phyloP scores from a whole-genome alignment of 2,888 invertebrate genomes.

The Bombylius discolor region DNA sequence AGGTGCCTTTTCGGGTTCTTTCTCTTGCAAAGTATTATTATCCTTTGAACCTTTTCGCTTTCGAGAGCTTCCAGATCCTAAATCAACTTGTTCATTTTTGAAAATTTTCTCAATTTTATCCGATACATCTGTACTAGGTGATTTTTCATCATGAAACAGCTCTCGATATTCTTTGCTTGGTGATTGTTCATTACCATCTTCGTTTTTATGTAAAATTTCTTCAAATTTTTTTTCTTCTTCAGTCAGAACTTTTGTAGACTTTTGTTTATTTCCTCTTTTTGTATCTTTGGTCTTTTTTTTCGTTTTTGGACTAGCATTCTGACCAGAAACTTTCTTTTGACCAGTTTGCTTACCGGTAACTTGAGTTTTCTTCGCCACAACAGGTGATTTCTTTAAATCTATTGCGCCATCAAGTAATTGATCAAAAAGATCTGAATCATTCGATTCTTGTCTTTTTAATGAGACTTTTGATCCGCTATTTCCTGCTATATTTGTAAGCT shows the following conservation, averaged over 20 bases:
- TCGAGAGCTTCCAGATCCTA: constrained; percentile 27
- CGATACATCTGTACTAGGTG: constrained; percentile 32
- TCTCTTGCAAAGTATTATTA: too few species aligned
- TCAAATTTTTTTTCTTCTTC: constrained; percentile 31
- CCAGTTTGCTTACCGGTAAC: not conserved
- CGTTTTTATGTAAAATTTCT: constrained; percentile 25
- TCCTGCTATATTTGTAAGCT: too few species aligned
- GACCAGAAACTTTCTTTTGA: not conserved
- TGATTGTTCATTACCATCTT: constrained; percentile 24
- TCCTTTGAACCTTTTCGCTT: too few species aligned
- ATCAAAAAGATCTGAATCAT: constrained; percentile 29
- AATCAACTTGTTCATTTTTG: constrained; percentile 7
- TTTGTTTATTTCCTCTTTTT: not conserved
- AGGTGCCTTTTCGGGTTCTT: too few species aligned
- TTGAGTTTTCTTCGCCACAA: constrained; percentile 16
- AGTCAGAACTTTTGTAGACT: constrained; percentile 10
- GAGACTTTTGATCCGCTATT: not conserved
- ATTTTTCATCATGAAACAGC: constrained; percentile 32
- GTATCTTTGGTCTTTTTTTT: constrained; percentile 4
- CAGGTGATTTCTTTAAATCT: constrained; percentile 21
- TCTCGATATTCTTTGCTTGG: constrained; percentile 32
- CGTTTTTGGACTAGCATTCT: constrained; percentile 3
- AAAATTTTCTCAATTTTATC: constrained; percentile 32
- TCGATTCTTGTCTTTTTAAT: not conserved
- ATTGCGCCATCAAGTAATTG: constrained; percentile 33